Evolutionary conservation across 2,797 vertebrate species (phyloP), one percentile per base, ranked within the genome.

Genomic region (Coilia nasus): DNA sequence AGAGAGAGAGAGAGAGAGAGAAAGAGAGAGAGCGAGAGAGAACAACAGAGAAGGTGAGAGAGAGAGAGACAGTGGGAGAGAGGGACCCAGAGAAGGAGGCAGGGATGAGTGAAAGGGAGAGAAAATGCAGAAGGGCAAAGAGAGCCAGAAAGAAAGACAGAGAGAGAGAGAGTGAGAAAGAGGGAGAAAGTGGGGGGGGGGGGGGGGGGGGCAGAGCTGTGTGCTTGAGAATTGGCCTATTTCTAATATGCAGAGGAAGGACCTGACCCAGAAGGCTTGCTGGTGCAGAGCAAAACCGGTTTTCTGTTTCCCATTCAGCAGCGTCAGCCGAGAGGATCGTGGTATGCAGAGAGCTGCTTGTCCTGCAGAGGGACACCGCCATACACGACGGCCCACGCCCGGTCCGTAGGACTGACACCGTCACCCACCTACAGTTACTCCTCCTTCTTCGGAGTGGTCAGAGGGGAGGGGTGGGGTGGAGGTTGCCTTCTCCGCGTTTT

Each of bases 401-500:
- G 14, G 35, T 44, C 31, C 71, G 44, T 15, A 14, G 9, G 12
- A 15, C 15, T 41, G 6, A 19, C 67, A 75, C 67, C 5, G 67
- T 14, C 28, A 4, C 28, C 5, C 28, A 15, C 31, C 28, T 44
- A 41, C 7, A 41, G 35, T 17, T 78, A n/a, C 23, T 21, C 31
- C 6, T 44, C 71, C 71, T 41, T 31, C 6, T 6, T 21, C 17
- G 44, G 41, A 21, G 31, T 78, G 71, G 31, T 3, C 7, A 4
- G 31, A 75, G 50, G 50, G 50, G 50, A 54, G 50, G 14, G 50
- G 50, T 3, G 50, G 50, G 7, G 50, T 3, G 50, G 50, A 17
- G 62, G 82, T 35, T 84, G 23, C 62, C 54, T 67, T 47, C 64
- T 28, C 71, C 78, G 23, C 62, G 31, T 67, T 47, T 47, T 28